A percentile compares a stretch with the other conserved stretches of the same genome.
These are phyloP conservation scores for Biston stratarius DNA, from an alignment of 2,888 invertebrate genomes.

Conservation along the genomic window DNA sequence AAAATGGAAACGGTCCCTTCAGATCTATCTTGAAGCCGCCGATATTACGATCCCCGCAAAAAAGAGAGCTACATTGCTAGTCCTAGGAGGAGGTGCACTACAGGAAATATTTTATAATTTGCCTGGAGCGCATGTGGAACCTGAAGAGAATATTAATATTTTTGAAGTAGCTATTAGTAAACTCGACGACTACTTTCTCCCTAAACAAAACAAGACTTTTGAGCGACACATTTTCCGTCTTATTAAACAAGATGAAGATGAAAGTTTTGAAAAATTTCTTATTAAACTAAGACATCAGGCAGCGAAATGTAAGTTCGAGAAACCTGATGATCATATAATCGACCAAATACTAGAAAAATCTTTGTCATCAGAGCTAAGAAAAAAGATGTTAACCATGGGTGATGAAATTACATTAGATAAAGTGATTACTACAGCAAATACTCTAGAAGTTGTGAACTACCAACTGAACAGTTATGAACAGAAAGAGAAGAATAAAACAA, in stretches of 20 bases:
- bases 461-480: too few relatives aligned
- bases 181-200: not conserved
- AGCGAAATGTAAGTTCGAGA: not conserved
- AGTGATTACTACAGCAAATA: not conserved
- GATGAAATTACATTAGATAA: not conserved
- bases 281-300: not conserved
- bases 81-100: not conserved
- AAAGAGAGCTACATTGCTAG: not conserved
- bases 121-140: not conserved
- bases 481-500: too few relatives aligned
- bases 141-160: not conserved
- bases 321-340: not conserved
- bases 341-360: not conserved
- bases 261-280: not conserved
- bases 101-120: not conserved
- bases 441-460: not conserved
- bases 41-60: not conserved
- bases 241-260: not conserved
- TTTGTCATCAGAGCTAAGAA: not conserved
- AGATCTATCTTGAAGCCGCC: not conserved
- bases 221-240: not conserved
- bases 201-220: not conserved
- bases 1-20: not conserved
- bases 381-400: not conserved
- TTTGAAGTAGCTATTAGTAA: not conserved